These are phyloP conservation scores for Cyaniris semiargus DNA, from an alignment of 2,888 invertebrate species.

Conservation along the genomic window DNA sequence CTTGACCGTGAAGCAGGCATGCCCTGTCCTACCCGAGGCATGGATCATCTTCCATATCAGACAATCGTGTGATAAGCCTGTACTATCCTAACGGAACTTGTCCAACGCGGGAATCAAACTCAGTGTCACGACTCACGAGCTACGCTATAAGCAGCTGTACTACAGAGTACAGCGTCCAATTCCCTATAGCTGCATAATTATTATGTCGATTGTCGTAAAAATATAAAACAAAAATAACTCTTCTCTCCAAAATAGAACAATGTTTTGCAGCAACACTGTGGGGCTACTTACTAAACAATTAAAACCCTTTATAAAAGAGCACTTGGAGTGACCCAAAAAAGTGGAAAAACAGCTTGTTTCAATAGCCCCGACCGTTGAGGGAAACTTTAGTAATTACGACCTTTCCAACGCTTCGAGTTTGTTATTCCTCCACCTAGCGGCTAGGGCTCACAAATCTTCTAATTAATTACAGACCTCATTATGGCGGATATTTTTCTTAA, in stretches of 20 bases:
- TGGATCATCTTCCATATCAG: no score
- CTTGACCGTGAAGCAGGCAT: no score
- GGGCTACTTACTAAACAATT: conserved; percentile 7
- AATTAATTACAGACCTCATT: neutral
- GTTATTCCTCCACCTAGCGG: neutral
- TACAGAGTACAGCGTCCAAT: no score
- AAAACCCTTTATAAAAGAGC: neutral
- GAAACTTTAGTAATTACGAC: conserved; percentile 24
- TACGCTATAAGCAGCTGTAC: no score
- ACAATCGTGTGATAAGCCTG: no score
- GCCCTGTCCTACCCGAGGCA: no score
- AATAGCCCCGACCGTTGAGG: neutral
- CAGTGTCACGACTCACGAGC: no score
- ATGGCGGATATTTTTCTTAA: neutral
- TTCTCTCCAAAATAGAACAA: neutral
- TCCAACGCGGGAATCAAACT: no score
- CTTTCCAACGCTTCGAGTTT: neutral
- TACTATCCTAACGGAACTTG: no score
- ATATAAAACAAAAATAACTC: no score
- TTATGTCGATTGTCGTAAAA: no score
- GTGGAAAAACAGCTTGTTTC: conserved; percentile 18
- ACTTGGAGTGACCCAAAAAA: conserved; percentile 22
- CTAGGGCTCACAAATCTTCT: neutral
- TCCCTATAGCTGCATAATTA: no score
- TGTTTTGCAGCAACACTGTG: neutral